Conservation (phyloP, 2,113 vertebrate genomes). For the Heterotilapia buettikoferi region DNA sequence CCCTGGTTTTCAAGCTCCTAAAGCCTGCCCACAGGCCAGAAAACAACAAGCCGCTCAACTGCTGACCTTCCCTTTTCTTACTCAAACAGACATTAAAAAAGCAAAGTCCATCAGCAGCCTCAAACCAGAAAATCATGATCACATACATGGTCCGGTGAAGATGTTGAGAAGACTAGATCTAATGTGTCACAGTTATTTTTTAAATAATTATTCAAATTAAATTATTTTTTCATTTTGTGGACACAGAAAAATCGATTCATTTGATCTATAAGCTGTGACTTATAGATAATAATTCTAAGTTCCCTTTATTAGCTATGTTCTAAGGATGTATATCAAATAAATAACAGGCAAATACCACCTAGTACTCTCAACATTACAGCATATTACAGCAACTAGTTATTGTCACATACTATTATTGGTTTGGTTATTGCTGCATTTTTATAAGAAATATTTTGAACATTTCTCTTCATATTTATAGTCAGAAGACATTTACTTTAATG, state of each 20-base stretch:
- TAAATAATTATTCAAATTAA: rapidly evolving
- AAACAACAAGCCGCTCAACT: slow-evolving; percentile 34
- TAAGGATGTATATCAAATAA: neutral
- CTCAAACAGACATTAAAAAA: slow-evolving; percentile 15
- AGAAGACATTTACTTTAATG: neutral
- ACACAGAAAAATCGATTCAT: neutral
- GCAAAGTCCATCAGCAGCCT: neutral
- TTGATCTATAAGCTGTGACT: neutral
- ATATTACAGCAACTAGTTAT: neutral
- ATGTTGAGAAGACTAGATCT: neutral
- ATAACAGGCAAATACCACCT: neutral
- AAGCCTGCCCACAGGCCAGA: slow-evolving; percentile 51
- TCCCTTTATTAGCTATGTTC: neutral
- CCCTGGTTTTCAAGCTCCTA: slow-evolving; percentile 64
- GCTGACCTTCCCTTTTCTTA: slow-evolving; percentile 1
- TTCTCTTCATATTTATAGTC: neutral
- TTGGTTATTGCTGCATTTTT: neutral
- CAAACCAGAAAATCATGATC: slow-evolving; percentile 22
- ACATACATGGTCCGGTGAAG: neutral
- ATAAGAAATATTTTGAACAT: neutral
- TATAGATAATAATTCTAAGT: neutral
- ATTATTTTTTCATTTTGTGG: neutral
- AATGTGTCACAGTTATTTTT: neutral
- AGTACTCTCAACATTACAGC: neutral
- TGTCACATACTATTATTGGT: neutral